phyloP scores from a whole-genome alignment of 2,888 invertebrate genomes.

The Apodemia zela region DNA sequence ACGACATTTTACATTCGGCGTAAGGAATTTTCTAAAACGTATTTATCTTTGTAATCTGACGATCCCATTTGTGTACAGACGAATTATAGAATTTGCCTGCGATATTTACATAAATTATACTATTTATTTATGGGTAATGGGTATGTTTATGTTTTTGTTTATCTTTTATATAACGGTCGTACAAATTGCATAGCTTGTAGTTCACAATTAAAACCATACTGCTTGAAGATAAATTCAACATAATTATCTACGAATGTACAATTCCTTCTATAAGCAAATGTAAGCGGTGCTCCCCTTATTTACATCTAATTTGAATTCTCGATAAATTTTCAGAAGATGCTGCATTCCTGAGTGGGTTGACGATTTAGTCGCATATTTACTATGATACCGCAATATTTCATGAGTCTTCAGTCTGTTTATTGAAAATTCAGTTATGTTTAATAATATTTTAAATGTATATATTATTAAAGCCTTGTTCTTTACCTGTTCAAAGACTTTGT shows the following conservation, averaged over 20 bases:
- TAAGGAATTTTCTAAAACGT: too few species aligned
- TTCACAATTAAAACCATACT: background rate
- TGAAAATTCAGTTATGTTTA: background rate
- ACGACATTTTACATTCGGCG: too few species aligned
- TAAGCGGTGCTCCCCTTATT: background rate
- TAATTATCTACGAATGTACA: background rate
- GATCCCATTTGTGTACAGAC: too few species aligned
- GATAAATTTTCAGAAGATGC: background rate
- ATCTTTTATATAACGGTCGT: too few species aligned
- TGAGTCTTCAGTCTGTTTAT: background rate
- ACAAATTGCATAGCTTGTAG: background rate
- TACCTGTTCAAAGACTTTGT: too few species aligned
- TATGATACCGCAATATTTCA: background rate
- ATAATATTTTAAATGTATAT: background rate
- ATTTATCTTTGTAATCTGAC: too few species aligned
- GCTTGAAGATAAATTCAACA: background rate
- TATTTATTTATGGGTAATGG: too few species aligned
- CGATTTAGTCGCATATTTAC: background rate
- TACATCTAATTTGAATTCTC: constrained; percentile 4
- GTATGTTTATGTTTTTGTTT: too few species aligned
- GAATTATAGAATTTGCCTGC: too few species aligned
- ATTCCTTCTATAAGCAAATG: background rate
- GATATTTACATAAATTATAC: too few species aligned
- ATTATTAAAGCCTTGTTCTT: too few species aligned
- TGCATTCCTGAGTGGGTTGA: background rate